Base-by-base conservation (phyloP, 2,113 vertebrate species). In the Antechinus stuartii region DNA sequence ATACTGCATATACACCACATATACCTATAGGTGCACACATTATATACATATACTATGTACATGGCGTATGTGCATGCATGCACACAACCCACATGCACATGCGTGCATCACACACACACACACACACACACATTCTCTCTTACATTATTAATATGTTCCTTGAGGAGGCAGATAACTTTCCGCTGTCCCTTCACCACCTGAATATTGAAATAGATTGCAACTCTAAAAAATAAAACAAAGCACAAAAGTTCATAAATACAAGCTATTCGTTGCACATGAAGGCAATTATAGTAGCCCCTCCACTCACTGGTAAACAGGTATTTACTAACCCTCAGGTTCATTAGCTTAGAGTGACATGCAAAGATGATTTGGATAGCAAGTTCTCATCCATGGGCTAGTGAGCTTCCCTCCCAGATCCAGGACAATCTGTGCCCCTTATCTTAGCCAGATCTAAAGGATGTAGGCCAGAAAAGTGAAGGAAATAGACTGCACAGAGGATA, bases 111-210 rank as follows among this genome's bases (percentile, higher is more conserved):
- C 8, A 27, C 55, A 57, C 25, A 57, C 55, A 57, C 8, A 26
- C 24, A 26, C 27, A 30, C 11, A 30, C 1, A 68, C 6, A 42
- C 11, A 5, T n/a, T n/a, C n/a, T n/a, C n/a, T 98, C 99, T 97
- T 97, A 99, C 99, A 0, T 99, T 99, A 96, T 97, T 92, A n/a
- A 99, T 99, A 98, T 99, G 99, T 93, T 99, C 99, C 98, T 98
- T 98, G 57, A 99, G 98, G 84, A 99, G 98, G 76, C 4, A 42
- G 95, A 99, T 99, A 96, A 99, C 98, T 98, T 98, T 99, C 95
- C 97, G 98, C 94, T 99, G 99, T 56, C 99, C 99, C 55, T 99
- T 99, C 24, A 99, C 98, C 97, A 99, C 99, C 98, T 99, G 99
- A 96, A 99, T 98, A 97, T 99, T 98, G 98, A 99, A 99, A 98